These are phyloP conservation scores for Umimayanthus chanpuru DNA, from an alignment of 92 coral and sea anemone species.

Conservation along the genomic window DNA sequence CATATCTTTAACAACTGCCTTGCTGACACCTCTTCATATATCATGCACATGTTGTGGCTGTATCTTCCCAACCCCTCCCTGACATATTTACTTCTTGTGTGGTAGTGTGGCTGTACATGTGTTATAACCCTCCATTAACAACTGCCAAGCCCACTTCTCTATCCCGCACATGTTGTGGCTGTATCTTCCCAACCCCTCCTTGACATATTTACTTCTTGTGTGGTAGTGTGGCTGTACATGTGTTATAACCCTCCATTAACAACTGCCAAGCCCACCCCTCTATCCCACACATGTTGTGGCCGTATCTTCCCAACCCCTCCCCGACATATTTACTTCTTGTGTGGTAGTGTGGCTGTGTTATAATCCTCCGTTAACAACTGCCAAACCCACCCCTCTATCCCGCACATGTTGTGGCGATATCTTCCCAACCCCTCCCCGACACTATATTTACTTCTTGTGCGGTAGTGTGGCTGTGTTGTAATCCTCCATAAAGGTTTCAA, in stretches of 20 bases:
- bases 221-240: constrained; percentile 94
- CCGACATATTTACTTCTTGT: constrained; percentile 77
- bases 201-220: constrained; percentile 89
- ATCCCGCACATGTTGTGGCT: too few relatives aligned
- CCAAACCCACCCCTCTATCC: too few relatives aligned
- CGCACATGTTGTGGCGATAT: too few relatives aligned
- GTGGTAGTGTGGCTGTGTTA: constrained; percentile 95
- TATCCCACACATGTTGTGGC: too few relatives aligned
- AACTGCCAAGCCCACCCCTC: too few relatives aligned
- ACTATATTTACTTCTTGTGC: constrained; percentile 89
- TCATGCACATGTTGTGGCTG: too few relatives aligned
- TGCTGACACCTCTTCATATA: too few relatives aligned
- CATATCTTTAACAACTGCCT: too few relatives aligned
- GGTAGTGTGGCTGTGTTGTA: constrained; percentile 95
- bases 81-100: constrained; percentile 83
- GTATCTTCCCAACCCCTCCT: too few relatives aligned
- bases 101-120: constrained; percentile 84
- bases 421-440: neutral
- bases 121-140: constrained; percentile 85
- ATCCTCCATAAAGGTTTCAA: constrained; percentile 91
- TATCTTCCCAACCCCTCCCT: neutral
- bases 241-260: constrained; percentile 97
- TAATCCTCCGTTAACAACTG: constrained; percentile 71
- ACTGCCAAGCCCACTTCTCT: too few relatives aligned
- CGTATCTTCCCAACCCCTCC: neutral